Evolutionary conservation across 2,888 invertebrate species (phyloP).

Genomic region (Hecatera dysodea): DNA sequence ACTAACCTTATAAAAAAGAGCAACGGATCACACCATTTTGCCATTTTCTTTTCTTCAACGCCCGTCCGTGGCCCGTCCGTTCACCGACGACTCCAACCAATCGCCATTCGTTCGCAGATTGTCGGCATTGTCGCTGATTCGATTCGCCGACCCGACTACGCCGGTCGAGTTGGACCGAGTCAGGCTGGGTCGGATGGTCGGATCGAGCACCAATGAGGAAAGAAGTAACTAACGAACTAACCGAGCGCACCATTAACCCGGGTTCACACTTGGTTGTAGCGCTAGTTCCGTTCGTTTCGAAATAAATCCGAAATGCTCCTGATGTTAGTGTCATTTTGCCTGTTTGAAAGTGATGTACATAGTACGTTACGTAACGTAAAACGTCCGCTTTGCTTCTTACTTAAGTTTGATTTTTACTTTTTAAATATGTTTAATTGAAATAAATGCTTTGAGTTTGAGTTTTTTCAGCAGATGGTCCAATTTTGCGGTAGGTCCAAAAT

Average conservation of each 20-base stretch:
- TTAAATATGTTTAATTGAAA: too few species aligned
- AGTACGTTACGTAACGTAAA: too few species aligned
- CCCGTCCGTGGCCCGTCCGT: constrained; percentile 47
- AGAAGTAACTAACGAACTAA: background rate
- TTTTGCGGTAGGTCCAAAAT: too few species aligned
- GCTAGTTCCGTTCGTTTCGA: too few species aligned
- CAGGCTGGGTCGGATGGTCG: background rate
- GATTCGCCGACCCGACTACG: constrained; percentile 28
- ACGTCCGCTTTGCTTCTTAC: too few species aligned
- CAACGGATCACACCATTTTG: constrained; percentile 84
- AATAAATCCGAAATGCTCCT: too few species aligned
- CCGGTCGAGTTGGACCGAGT: background rate
- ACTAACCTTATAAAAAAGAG: constrained; percentile 85
- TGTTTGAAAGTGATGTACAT: too few species aligned
- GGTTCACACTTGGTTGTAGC: background rate
- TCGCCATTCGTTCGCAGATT: constrained; percentile 58
- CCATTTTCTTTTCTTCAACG: constrained; percentile 80
- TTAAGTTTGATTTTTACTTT: too few species aligned
- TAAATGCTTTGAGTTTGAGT: too few species aligned
- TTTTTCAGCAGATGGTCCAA: too few species aligned
- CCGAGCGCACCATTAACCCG: background rate
- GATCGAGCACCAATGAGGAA: background rate
- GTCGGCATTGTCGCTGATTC: constrained; percentile 37
- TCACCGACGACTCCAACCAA: constrained; percentile 54
- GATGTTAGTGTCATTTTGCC: too few species aligned